Evolutionary conservation across 2,797 vertebrate species (phyloP).

Genomic region (Xiphophorus birchmanni): DNA sequence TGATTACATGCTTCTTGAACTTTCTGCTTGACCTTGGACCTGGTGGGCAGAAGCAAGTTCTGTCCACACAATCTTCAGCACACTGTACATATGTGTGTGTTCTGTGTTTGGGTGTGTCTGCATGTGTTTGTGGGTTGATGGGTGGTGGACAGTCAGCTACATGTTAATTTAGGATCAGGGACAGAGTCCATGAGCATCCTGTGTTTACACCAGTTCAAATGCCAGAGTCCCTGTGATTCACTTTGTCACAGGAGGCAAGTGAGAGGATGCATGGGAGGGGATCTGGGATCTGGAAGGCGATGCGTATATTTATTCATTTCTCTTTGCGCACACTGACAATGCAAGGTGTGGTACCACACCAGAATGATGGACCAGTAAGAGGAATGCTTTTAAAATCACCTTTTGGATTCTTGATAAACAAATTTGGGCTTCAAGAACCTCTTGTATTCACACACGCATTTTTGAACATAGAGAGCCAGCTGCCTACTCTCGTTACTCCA

Average conservation of each 20-base stretch:
- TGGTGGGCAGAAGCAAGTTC: conserved; percentile 15
- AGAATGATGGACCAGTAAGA: background rate
- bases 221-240: conserved; percentile 71
- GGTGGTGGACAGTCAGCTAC: conserved; percentile 27
- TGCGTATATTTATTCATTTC: conserved; percentile 24
- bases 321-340: background rate
- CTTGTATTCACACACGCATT: conserved; percentile 23
- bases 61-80: conserved; percentile 17
- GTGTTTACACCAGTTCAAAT: conserved; percentile 78
- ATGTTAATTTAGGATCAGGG: conserved; percentile 3
- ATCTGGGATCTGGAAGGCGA: conserved; percentile 16
- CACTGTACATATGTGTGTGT: conserved; percentile 4
- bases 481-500: conserved; percentile 48
- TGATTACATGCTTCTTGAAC: background rate
- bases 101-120: conserved; percentile 17
- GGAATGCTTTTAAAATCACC: background rate
- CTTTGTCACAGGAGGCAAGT: conserved; percentile 53
- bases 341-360: background rate
- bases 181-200: conserved; percentile 62
- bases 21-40: conserved; percentile 11
- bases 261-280: conserved; percentile 36
- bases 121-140: conserved; percentile 3
- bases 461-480: conserved; percentile 40
- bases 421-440: background rate
- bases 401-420: conserved; percentile 7